Evolutionary conservation across 1,140 invertebrate species (phyloP).

Genomic region (Pectinophora gossypiella): DNA sequence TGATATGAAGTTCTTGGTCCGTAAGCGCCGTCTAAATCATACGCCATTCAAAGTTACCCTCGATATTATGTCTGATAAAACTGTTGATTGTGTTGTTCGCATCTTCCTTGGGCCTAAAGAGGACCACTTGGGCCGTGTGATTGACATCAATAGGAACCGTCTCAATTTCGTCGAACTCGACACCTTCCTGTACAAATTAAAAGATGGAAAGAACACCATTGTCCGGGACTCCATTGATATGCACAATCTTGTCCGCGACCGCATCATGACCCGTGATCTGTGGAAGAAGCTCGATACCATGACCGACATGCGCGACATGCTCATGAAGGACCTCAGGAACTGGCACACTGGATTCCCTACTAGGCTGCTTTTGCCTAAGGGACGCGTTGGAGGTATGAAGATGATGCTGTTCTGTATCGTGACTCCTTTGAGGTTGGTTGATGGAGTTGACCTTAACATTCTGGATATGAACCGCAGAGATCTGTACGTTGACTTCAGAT

Average conservation of each 20-base stretch:
- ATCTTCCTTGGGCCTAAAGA: constrained; percentile 83
- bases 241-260: constrained; percentile 66
- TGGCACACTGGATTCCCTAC: constrained; percentile 77
- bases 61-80: constrained; percentile 75
- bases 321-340: constrained; percentile 48
- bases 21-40: constrained; percentile 78
- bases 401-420: constrained; percentile 78
- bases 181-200: constrained; percentile 74
- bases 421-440: constrained; percentile 56
- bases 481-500: constrained; percentile 45
- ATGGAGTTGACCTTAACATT: constrained; percentile 44
- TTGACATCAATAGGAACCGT: constrained; percentile 72
- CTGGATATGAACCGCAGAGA: constrained; percentile 45
- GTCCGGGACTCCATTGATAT: constrained; percentile 75
- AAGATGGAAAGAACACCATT: constrained; percentile 76
- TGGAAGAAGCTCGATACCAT: constrained; percentile 56
- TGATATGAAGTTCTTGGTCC: constrained; percentile 72
- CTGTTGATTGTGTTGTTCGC: constrained; percentile 75
- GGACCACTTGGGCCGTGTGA: constrained; percentile 69
- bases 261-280: constrained; percentile 60
- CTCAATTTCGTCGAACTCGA: constrained; percentile 76
- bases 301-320: constrained; percentile 37
- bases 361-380: constrained; percentile 78
- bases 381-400: constrained; percentile 77
- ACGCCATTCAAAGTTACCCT: constrained; percentile 80